Base-by-base conservation (phyloP, 2,113 vertebrate genomes). In the Chrysemys picta region DNA sequence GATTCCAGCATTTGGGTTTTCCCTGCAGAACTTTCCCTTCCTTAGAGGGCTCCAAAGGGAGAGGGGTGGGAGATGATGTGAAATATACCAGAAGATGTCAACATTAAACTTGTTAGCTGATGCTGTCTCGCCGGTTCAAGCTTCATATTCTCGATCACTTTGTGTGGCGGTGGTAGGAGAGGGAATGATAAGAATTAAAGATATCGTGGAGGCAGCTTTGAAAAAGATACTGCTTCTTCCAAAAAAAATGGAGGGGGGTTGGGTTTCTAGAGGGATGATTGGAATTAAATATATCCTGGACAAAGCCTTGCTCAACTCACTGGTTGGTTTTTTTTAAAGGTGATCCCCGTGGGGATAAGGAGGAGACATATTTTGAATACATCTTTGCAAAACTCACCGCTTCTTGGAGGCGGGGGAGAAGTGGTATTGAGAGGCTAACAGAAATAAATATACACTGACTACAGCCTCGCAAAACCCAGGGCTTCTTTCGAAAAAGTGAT, bases 1-100 rank as follows among this genome's bases (percentile, higher is more conserved):
- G 89, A 91, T 95, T 91, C 97, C 91, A 92, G 38, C 80, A 72
- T 85, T 90, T 54, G 90, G 93, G 94, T 27, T 95, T 93, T 91
- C 96, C 97, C 93, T 91, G 83, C 91, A 97, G 90, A 97, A 95
- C 97, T 97, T 98, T 93, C 95, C 94, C 90, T 95, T 96, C 96
- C 95, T 93, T 82, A 92, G 89, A 95, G 91, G 84, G 90, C 93
- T 94, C 72, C 83, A 88, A 75, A 89, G 86, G 88, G 92, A 94
- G 94, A 94, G 90, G 88, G 83, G 90, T 54, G 53, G 76, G 82
- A 89, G 72, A 87, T 24, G 69, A 94, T 83, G 81, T 93, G 95
- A 89, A 94, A 93, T 90, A 94, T 87, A 82, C 86, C 69, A 86
- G 95, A 89, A 97, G 89, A 97, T 93, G 97, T 96, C 98, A 97